phyloP scores from a whole-genome alignment of 92 coral and sea anemone species.

The Desmophyllum pertusum region DNA sequence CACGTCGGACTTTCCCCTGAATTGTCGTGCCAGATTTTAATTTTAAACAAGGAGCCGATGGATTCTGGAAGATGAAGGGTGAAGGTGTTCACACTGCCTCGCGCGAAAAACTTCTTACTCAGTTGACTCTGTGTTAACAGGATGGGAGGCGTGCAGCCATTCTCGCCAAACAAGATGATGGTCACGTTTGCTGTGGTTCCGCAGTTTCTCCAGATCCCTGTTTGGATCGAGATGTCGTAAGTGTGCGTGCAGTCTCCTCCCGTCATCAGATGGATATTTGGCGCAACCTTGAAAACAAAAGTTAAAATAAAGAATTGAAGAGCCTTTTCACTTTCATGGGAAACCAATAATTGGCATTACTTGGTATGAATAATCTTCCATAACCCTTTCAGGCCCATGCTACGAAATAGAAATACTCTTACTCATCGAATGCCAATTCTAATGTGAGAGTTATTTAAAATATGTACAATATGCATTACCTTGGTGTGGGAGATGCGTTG shows the following conservation, averaged over 20 bases:
- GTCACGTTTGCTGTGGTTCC: conserved; percentile 90
- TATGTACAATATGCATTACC: too few relatives aligned
- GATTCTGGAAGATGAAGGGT: conserved; percentile 66
- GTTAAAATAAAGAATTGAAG: background rate
- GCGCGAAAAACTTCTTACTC: conserved; percentile 69
- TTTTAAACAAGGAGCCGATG: conserved; percentile 67
- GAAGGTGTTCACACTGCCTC: conserved; percentile 86
- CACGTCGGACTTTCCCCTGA: conserved; percentile 81
- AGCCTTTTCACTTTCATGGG: background rate
- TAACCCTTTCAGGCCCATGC: background rate
- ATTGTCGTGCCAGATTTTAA: conserved; percentile 86
- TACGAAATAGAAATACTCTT: background rate
- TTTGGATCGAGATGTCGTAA: conserved; percentile 79
- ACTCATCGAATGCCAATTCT: too few relatives aligned
- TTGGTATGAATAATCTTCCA: background rate
- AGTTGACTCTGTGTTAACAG: conserved; percentile 59
- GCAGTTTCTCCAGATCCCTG: conserved; percentile 86
- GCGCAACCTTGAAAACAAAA: conserved; percentile 60
- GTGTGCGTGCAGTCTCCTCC: conserved; percentile 41
- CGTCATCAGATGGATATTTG: conserved; percentile 69
- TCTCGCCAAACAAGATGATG: conserved; percentile 75
- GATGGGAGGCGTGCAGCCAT: conserved; percentile 67
- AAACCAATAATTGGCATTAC: background rate
- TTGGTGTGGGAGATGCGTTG: too few relatives aligned
- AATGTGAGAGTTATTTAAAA: too few relatives aligned